These are phyloP conservation scores for Calcarius lapponicus DNA, from an alignment of 2,797 vertebrate species.

Conservation along the genomic window DNA sequence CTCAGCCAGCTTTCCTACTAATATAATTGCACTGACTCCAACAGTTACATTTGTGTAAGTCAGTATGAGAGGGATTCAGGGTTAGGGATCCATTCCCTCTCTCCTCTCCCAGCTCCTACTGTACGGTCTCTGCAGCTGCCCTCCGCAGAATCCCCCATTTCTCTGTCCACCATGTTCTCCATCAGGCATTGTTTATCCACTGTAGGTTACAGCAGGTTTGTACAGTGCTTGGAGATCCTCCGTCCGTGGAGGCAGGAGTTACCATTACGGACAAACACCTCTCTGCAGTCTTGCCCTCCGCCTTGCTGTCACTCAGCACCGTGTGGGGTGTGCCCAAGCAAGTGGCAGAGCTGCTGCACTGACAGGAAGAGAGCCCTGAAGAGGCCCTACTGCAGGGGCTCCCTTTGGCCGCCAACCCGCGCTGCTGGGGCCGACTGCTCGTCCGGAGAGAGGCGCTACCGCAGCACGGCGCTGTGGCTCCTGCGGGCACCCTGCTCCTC, in stretches of 20 bases:
- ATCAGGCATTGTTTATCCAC: background rate
- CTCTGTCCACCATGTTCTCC: background rate
- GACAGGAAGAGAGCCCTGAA: background rate
- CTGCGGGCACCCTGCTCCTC: background rate
- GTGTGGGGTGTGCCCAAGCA: background rate
- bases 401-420: background rate
- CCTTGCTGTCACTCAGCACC: background rate
- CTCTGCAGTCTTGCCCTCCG: background rate
- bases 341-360: background rate
- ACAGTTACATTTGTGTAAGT: background rate
- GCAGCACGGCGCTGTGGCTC: background rate
- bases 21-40: background rate
- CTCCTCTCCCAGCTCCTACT: background rate
- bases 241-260: accelerated
- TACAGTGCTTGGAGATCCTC: background rate
- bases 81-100: background rate
- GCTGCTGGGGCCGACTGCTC: background rate
- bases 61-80: background rate
- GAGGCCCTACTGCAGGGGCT: background rate
- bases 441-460: background rate
- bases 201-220: background rate
- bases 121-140: background rate
- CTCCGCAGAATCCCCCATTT: background rate
- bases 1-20: background rate
- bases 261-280: background rate